Evolutionary conservation across 2,797 vertebrate genomes (phyloP).

Genomic region (Menidia menidia): DNA sequence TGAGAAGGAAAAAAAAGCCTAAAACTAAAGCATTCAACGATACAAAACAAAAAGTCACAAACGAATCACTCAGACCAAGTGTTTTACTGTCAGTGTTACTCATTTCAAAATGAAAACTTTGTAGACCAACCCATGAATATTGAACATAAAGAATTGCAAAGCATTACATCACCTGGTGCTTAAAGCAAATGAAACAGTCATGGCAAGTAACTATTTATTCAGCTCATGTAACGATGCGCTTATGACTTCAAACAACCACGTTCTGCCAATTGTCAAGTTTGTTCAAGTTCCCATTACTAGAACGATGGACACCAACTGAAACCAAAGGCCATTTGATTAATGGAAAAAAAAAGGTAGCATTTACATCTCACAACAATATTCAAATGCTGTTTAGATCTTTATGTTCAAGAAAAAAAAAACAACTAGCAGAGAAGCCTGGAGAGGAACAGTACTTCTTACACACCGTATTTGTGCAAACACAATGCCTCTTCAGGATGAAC

Average conservation of each 20-base stretch:
- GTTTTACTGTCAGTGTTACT: conserved; percentile 50
- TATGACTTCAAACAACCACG: conserved; percentile 35
- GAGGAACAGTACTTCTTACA: conserved; percentile 42
- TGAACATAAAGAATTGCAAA: conserved; percentile 40
- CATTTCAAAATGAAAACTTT: conserved; percentile 42
- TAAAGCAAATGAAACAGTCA: conserved; percentile 42
- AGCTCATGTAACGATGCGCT: conserved; percentile 35
- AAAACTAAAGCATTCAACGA: conserved; percentile 64
- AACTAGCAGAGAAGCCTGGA: conserved; percentile 27
- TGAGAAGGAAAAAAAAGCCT: conserved; percentile 21
- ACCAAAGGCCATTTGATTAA: conserved; percentile 49
- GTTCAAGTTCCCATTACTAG: conserved; percentile 48
- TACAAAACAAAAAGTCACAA: conserved; percentile 69
- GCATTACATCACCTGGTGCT: conserved; percentile 42
- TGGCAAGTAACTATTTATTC: conserved; percentile 39
- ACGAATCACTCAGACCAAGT: conserved; percentile 60
- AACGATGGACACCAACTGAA: conserved; percentile 34
- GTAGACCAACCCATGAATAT: conserved; percentile 38
- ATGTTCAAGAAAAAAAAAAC: conserved; percentile 51
- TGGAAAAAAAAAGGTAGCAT: conserved; percentile 43
- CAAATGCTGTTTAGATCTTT: conserved; percentile 51
- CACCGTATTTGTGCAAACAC: conserved; percentile 40
- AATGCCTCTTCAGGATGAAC: conserved; percentile 36
- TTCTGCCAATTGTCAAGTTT: conserved; percentile 43
- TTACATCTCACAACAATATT: conserved; percentile 35